Evolutionary conservation across 2,797 vertebrate species (phyloP), one percentile per base, ranked within the genome.

Genomic region (Lagocephalus sceleratus): DNA sequence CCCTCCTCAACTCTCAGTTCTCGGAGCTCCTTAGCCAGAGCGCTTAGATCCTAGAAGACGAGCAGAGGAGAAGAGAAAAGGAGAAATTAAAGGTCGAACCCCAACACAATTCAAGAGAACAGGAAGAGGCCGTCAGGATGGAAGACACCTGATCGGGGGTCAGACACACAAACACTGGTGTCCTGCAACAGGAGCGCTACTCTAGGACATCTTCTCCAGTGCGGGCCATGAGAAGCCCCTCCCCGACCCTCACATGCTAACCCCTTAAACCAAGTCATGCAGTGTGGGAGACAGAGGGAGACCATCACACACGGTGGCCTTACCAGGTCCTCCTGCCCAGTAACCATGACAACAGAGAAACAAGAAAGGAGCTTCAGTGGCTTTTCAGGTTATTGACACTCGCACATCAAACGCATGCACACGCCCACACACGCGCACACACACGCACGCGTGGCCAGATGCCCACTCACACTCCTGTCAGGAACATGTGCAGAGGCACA

Each of bases 1-100:
- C 94, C 92, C 65, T 99, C 96, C 62, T 98, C 96, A 1, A 96
- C 95, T 60, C 96, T 92, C 63, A 99, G 84, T 76, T 98, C 96
- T 75, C 95, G 83, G 64, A 98, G 79, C 81, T 98, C 96, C 87
- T 98, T 98, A 25, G 95, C 96, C 83, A 98, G 84, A 2, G 96
- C 96, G 57, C 94, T 98, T 79, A 98, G 90, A 71, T 99, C 96
- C 96, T 99, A 22, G 2, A 19, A 19, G 19, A 42, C 8, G 17
- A 42, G 17, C 16, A 19, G 40, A 10, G 40, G 17, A 42, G 9
- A 17, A 42, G 15, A 39, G 35, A 39, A 10, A 42, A 42, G 6
- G 17, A 42, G 17, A 9, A 42, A 19, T 6, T 6, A 42, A 42
- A 42, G 6, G 6, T n/a, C 6, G 8, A 19, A 42, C 16, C 6